Percentiles rank a stretch among this genome's conserved stretches.
These are phyloP conservation scores for Adoxophyes honmai DNA, from an alignment of 1,140 invertebrate species.

Conservation along the genomic window DNA sequence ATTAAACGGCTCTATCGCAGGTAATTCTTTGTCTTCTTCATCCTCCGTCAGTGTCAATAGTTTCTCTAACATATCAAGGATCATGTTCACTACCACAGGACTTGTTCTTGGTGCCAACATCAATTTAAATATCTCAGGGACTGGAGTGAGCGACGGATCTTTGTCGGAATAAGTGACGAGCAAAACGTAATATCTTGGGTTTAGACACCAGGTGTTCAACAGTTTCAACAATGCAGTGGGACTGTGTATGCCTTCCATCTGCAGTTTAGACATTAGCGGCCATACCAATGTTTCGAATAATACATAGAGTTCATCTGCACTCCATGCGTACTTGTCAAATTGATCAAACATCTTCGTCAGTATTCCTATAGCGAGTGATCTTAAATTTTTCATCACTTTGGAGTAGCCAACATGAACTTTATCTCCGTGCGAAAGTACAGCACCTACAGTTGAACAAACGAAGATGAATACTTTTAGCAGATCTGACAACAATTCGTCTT, in stretches of 20 bases:
- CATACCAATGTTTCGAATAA: slow-evolving; percentile 89
- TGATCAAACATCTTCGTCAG: slow-evolving; percentile 87
- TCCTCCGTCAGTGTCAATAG: slow-evolving; percentile 82
- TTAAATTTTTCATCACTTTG: slow-evolving; percentile 83
- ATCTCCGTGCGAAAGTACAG: slow-evolving; percentile 77
- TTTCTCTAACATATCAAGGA: slow-evolving; percentile 89
- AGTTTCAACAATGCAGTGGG: slow-evolving; percentile 90
- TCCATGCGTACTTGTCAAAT: slow-evolving; percentile 88
- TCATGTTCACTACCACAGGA: slow-evolving; percentile 81
- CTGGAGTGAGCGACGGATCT: slow-evolving; percentile 70
- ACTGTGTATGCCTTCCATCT: slow-evolving; percentile 88
- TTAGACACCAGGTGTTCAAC: slow-evolving; percentile 85
- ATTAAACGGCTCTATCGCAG: slow-evolving; percentile 57
- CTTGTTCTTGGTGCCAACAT: slow-evolving; percentile 82
- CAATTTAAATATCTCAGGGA: slow-evolving; percentile 84
- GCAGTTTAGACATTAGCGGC: slow-evolving; percentile 87
- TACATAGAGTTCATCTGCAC: slow-evolving; percentile 82
- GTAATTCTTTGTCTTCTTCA: slow-evolving; percentile 67
- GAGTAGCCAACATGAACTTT: slow-evolving; percentile 81
- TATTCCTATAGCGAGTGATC: slow-evolving; percentile 78
- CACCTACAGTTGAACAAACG: slow-evolving; percentile 80
- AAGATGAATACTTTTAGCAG: slow-evolving; percentile 86
- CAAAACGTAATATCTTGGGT: slow-evolving; percentile 86
- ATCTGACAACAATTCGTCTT: slow-evolving; percentile 80
- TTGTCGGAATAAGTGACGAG: slow-evolving; percentile 80